Percentiles rank a stretch among this genome's conserved stretches.
Conservation (phyloP, 2,113 vertebrate genomes). For the Hiodon alosoides region DNA sequence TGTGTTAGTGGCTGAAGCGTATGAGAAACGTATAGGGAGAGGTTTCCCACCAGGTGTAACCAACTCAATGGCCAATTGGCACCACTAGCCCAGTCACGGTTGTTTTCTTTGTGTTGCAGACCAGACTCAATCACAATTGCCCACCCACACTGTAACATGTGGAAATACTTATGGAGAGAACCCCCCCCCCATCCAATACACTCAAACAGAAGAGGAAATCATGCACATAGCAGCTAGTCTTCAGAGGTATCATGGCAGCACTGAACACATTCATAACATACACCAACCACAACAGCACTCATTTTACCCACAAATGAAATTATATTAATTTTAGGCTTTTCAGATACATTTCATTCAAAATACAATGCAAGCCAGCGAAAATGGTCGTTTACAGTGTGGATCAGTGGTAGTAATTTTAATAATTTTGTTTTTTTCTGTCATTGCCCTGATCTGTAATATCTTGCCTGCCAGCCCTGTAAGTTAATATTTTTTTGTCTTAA, state of each 20-base stretch:
- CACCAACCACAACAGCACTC: not conserved
- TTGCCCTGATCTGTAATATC: too few species aligned
- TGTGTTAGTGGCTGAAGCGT: not conserved
- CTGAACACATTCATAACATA: not conserved
- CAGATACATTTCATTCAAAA: not conserved
- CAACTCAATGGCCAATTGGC: slow-evolving; percentile 22
- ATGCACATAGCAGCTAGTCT: not conserved
- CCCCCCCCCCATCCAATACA: slow-evolving; percentile 24
- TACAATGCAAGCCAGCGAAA: not conserved
- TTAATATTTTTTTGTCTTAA: not conserved
- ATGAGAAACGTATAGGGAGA: not conserved
- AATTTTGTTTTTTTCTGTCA: too few species aligned
- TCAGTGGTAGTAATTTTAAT: too few species aligned
- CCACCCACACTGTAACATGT: slow-evolving; percentile 46
- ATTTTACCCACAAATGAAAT: not conserved
- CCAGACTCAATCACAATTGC: slow-evolving; percentile 39
- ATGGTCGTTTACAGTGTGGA: too few species aligned
- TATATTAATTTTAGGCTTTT: not conserved
- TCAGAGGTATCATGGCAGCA: slow-evolving; percentile 9
- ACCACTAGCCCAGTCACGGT: slow-evolving; percentile 21
- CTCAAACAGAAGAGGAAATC: slow-evolving; percentile 20
- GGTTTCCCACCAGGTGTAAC: slow-evolving; percentile 24
- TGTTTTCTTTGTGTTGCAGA: slow-evolving; percentile 34
- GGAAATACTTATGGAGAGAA: slow-evolving; percentile 36
- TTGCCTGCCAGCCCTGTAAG: not conserved